phyloP scores from a whole-genome alignment of 2,797 vertebrate species.

The Pseudomugil tenellus region DNA sequence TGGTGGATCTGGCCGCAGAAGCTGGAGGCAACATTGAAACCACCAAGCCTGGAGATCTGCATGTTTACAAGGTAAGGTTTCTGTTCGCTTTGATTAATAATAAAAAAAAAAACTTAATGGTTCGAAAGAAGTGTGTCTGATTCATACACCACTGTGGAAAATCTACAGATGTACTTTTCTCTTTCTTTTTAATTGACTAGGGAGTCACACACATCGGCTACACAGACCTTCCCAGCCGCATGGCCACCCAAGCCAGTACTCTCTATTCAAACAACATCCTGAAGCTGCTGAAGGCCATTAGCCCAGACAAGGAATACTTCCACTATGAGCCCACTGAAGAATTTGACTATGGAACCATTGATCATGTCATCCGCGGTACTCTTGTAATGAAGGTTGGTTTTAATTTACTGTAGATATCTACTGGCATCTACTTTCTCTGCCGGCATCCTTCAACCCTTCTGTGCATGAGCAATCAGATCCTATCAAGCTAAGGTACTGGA shows the following conservation, averaged over 20 bases:
- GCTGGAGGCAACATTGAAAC: slow-evolving; percentile 83
- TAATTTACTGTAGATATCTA: slow-evolving; percentile 20
- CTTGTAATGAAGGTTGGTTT: slow-evolving; percentile 82
- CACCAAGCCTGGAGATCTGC: slow-evolving; percentile 68
- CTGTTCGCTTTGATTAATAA: not conserved
- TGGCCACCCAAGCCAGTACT: slow-evolving; percentile 88
- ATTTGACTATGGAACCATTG: slow-evolving; percentile 84
- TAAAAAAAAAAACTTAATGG: not conserved
- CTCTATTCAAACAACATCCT: slow-evolving; percentile 89
- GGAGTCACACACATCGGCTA: slow-evolving; percentile 88
- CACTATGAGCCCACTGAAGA: slow-evolving; percentile 83
- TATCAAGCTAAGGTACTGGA: slow-evolving; percentile 28
- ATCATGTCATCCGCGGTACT: slow-evolving; percentile 84
- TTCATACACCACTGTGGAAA: not conserved
- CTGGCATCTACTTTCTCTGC: slow-evolving; percentile 31
- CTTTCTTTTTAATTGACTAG: slow-evolving; percentile 65
- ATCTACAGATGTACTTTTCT: slow-evolving; percentile 1
- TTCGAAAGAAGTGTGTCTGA: not conserved
- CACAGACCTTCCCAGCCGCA: slow-evolving; percentile 86
- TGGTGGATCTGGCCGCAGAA: slow-evolving; percentile 81
- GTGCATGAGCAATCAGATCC: slow-evolving; percentile 30
- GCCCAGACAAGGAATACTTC: slow-evolving; percentile 88
- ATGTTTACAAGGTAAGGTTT: slow-evolving; percentile 69
- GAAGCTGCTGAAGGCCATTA: slow-evolving; percentile 89
- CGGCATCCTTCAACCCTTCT: slow-evolving; percentile 34